Conservation (phyloP, 2,113 vertebrate species). For the Podiceps cristatus region DNA sequence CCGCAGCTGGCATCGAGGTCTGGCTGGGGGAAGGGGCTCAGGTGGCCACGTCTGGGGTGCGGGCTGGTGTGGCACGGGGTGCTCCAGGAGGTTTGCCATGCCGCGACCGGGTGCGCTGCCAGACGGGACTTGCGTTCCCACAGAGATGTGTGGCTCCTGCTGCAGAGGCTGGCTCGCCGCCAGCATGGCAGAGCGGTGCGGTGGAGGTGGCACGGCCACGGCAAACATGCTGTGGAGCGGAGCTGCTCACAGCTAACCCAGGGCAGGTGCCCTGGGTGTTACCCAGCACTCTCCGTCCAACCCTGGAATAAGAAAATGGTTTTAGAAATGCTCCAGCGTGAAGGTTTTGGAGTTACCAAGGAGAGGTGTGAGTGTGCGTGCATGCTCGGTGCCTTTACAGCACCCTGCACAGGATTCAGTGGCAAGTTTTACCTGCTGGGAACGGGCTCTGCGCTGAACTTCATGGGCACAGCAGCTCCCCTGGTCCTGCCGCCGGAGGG, state of each 20-base stretch:
- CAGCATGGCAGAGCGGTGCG: fast-evolving
- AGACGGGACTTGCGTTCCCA: background rate
- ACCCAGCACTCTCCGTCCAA: background rate
- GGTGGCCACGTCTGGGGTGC: fast-evolving
- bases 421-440: background rate
- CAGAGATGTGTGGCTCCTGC: background rate
- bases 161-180: background rate
- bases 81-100: background rate
- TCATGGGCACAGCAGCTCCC: background rate
- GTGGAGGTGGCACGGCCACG: fast-evolving
- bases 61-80: background rate
- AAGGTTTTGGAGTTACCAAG: background rate
- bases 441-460: fast-evolving
- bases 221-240: fast-evolving
- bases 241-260: background rate
- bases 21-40: background rate
- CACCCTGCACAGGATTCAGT: background rate
- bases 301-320: background rate
- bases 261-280: background rate
- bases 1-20: background rate
- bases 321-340: background rate
- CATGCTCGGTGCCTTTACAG: fast-evolving
- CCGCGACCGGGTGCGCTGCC: conserved; percentile 1
- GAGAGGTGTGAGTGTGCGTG: background rate
- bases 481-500: background rate